phyloP scores from a whole-genome alignment of 2,113 vertebrate species.

The Syngnathoides biaculeatus region DNA sequence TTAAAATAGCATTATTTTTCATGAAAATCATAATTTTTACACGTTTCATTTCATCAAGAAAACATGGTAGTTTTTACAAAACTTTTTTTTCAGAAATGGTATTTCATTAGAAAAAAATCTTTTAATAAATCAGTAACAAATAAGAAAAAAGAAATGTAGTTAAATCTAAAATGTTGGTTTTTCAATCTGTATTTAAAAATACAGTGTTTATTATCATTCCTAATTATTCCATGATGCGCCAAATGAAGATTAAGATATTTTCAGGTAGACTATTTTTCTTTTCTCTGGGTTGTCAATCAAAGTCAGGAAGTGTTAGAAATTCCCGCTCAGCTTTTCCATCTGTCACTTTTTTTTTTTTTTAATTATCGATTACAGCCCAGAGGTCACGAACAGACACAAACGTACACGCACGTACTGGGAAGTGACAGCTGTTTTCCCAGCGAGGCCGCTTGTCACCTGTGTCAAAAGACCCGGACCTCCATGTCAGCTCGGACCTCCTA shows the following conservation, averaged over 20 bases:
- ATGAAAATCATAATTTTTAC: too few relatives aligned
- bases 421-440: conserved; percentile 1
- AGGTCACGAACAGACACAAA: conserved; percentile 39
- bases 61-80: too few relatives aligned
- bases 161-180: too few relatives aligned
- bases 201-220: too few relatives aligned
- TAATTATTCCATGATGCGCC: not conserved
- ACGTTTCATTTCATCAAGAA: too few relatives aligned
- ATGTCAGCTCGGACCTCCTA: not conserved
- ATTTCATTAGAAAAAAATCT: too few relatives aligned
- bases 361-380: conserved; percentile 48
- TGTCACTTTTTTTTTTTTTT: conserved; percentile 61
- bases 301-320: conserved; percentile 34
- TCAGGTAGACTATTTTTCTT: not conserved
- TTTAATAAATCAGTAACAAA: too few relatives aligned
- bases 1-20: too few relatives aligned
- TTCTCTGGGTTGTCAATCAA: conserved; percentile 35
- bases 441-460: not conserved
- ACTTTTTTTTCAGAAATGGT: too few relatives aligned
- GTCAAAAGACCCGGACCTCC: not conserved
- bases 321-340: conserved; percentile 57
- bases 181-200: too few relatives aligned
- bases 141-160: too few relatives aligned
- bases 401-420: not conserved
- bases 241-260: not conserved